Conservation (phyloP, 2,888 invertebrate genomes). For the Sialis fuliginosa region DNA sequence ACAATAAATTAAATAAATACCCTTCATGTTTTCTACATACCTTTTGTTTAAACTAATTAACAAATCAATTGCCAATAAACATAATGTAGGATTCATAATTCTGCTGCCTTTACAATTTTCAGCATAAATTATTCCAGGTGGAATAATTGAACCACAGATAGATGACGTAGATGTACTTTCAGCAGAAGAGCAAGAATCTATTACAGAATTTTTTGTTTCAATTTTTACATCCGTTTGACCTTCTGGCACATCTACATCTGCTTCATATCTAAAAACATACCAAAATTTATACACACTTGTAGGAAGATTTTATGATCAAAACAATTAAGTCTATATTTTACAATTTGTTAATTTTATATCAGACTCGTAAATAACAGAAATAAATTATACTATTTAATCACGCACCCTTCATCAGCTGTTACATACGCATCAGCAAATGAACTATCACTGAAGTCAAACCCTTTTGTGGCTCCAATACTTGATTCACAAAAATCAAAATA, state of each 20-base stretch:
- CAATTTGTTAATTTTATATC: no score
- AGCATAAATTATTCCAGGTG: constrained; percentile 3
- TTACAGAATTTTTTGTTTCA: constrained; percentile 1
- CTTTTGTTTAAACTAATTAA: constrained; percentile 35
- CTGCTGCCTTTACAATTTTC: constrained; percentile 4
- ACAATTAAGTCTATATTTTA: background rate
- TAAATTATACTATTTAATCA: constrained; percentile 17
- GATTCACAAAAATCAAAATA: no score
- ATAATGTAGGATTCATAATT: constrained; percentile 36
- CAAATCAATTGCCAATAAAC: constrained; percentile 37
- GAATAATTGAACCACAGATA: background rate
- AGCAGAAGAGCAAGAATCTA: constrained; percentile 3
- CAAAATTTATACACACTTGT: background rate
- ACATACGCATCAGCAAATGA: constrained; percentile 22
- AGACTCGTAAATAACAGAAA: background rate
- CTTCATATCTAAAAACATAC: constrained; percentile 20
- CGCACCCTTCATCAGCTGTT: constrained; percentile 43
- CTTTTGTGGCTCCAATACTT: background rate
- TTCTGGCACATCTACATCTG: constrained; percentile 34
- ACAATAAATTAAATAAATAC: constrained; percentile 1
- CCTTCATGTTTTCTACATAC: constrained; percentile 18
- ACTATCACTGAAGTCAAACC: constrained; percentile 7
- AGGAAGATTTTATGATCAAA: background rate
- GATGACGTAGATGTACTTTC: constrained; percentile 1
- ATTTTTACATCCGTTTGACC: background rate